Percentiles rank a stretch among this genome's conserved stretches.
These are phyloP conservation scores for Tuberolachnus salignus DNA, from an alignment of 2,888 invertebrate genomes.

Conservation along the genomic window DNA sequence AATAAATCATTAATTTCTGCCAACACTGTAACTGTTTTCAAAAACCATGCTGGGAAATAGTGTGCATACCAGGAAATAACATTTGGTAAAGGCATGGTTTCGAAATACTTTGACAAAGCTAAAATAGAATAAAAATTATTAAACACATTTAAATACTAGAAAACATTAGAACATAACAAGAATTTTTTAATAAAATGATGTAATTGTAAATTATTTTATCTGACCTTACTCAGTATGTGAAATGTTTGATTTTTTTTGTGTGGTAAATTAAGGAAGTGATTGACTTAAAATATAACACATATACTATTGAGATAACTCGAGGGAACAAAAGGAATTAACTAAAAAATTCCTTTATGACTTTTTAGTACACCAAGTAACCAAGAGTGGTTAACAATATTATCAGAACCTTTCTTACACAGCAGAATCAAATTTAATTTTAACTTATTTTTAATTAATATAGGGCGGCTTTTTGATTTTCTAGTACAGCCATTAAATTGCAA, in stretches of 20 bases:
- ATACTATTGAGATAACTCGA: no score
- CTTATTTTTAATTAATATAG: not conserved
- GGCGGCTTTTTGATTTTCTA: not conserved
- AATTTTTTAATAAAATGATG: not conserved
- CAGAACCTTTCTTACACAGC: no score
- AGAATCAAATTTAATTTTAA: not conserved
- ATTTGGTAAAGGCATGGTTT: conserved; percentile 77
- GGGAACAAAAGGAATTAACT: no score
- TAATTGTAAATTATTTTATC: not conserved
- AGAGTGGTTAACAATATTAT: no score
- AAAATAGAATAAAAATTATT: conserved; percentile 59
- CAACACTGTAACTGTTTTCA: conserved; percentile 68
- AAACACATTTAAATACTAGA: not conserved
- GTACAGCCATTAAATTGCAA: no score
- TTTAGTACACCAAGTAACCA: no score
- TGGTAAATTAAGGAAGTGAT: no score
- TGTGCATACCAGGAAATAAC: conserved; percentile 76
- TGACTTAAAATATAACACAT: no score
- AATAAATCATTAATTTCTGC: conserved; percentile 71
- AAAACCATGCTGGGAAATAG: conserved; percentile 72
- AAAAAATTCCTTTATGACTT: no score
- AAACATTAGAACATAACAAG: not conserved
- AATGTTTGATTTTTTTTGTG: no score
- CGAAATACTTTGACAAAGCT: conserved; percentile 74
- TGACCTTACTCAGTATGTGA: no score